Percentiles rank a stretch among this genome's conserved stretches.
Evolutionary conservation across 2,113 vertebrate genomes (phyloP).

Genomic region (Heteronetta atricapilla): DNA sequence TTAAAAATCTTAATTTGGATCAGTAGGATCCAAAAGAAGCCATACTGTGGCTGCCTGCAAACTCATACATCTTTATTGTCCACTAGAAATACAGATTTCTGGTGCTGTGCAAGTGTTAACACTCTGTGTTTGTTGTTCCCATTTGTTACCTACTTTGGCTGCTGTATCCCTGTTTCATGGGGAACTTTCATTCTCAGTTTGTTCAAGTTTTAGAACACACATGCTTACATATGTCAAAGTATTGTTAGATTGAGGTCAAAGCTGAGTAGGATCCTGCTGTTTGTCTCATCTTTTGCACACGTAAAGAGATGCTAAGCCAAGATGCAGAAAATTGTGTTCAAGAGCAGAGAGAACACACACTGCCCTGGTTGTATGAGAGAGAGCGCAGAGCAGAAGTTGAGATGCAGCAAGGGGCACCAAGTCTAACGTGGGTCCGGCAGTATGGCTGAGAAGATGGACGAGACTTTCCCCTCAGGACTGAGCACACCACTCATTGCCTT

Average conservation of each 20-base stretch:
- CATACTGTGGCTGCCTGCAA: not conserved
- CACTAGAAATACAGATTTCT: not conserved
- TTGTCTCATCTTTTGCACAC: not conserved
- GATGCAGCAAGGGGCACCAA: not conserved
- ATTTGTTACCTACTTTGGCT: not conserved
- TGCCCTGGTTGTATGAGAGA: fast-evolving
- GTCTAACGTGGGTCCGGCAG: not conserved
- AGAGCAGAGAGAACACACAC: fast-evolving
- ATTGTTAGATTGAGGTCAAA: not conserved
- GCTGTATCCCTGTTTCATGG: not conserved
- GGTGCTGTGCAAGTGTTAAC: not conserved
- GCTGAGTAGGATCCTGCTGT: not conserved
- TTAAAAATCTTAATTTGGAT: not conserved
- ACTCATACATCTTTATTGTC: not conserved
- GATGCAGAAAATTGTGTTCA: not conserved
- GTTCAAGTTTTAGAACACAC: not conserved
- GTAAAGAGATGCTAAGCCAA: not conserved
- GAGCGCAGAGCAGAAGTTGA: not conserved
- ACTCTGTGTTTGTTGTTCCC: not conserved
- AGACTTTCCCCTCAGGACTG: not conserved
- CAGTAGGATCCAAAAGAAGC: not conserved
- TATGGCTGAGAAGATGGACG: fast-evolving
- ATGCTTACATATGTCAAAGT: not conserved
- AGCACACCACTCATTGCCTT: not conserved
- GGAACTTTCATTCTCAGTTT: not conserved